Conservation (phyloP, 2,888 invertebrate species). For the Rhopalosiphum nymphaeae region DNA sequence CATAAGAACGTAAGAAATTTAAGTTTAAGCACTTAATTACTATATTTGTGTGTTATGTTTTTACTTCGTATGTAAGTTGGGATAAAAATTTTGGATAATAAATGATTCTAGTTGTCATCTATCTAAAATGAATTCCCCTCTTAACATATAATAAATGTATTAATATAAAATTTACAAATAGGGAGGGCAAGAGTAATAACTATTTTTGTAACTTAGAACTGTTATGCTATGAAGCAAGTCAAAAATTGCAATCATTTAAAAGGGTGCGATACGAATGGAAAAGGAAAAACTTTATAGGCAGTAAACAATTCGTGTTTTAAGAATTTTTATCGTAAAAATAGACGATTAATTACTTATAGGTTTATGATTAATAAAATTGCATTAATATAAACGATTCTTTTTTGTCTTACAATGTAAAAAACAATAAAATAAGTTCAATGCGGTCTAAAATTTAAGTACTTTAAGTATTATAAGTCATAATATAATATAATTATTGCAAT, state of each 20-base stretch:
- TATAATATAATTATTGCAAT: neutral
- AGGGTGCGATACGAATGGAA: neutral
- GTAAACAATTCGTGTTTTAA: neutral
- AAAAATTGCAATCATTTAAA: neutral
- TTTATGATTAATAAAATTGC: neutral
- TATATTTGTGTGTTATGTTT: neutral
- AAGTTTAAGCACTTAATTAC: conserved; percentile 5
- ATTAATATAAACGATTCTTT: neutral
- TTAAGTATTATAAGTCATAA: neutral
- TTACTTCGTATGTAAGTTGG: neutral
- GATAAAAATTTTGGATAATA: neutral
- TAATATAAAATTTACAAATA: neutral
- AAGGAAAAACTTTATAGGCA: neutral
- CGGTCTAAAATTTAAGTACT: neutral
- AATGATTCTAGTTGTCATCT: neutral
- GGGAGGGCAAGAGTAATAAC: neutral
- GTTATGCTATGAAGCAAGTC: neutral
- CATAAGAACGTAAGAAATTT: neutral
- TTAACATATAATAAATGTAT: neutral
- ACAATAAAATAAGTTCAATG: neutral
- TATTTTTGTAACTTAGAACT: neutral
- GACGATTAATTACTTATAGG: neutral
- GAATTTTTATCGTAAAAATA: neutral
- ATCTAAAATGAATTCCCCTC: neutral
- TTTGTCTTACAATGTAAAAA: neutral